These are phyloP conservation scores for Latheticus oryzae DNA, from an alignment of 2,888 invertebrate species.

Conservation along the genomic window DNA sequence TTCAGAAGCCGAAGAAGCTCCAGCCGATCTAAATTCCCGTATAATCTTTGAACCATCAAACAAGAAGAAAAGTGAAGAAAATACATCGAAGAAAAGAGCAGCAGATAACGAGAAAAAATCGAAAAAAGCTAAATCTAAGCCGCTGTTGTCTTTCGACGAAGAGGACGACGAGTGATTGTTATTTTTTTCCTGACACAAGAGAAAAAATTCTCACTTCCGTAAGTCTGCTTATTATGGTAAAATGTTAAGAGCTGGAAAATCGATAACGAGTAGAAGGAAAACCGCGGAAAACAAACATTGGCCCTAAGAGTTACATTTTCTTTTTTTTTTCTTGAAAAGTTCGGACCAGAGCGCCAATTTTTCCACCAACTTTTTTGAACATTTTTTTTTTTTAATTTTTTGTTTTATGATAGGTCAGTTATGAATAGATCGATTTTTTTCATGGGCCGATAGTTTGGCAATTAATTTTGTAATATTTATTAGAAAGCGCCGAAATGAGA, in stretches of 20 bases:
- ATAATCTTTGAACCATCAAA: slow-evolving; percentile 69
- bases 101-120: slow-evolving; percentile 44
- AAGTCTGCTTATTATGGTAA: slow-evolving; percentile 17
- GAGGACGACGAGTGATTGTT: slow-evolving; percentile 54
- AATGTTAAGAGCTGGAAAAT: slow-evolving; percentile 20
- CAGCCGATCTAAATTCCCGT: slow-evolving; percentile 72
- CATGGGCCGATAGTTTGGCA: slow-evolving; percentile 13
- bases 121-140: slow-evolving; percentile 57
- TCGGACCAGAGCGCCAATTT: no score
- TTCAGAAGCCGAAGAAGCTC: slow-evolving; percentile 70
- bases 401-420: slow-evolving; percentile 4
- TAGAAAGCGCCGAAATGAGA: slow-evolving; percentile 47
- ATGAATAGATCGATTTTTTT: slow-evolving; percentile 3
- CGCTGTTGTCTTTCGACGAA: slow-evolving; percentile 68
- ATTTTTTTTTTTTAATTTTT: slow-evolving; percentile 2
- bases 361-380: slow-evolving; percentile 1
- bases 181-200: no score
- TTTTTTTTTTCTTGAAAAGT: no score
- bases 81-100: slow-evolving; percentile 38
- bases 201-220: slow-evolving; percentile 14
- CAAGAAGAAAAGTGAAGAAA: slow-evolving; percentile 48
- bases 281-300: slow-evolving; percentile 7
- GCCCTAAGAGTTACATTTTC: no score
- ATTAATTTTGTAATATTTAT: slow-evolving; percentile 43
- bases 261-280: slow-evolving; percentile 14